phyloP scores from a whole-genome alignment of 2,888 invertebrate genomes.

The Paralinhomoeus sp. region DNA sequence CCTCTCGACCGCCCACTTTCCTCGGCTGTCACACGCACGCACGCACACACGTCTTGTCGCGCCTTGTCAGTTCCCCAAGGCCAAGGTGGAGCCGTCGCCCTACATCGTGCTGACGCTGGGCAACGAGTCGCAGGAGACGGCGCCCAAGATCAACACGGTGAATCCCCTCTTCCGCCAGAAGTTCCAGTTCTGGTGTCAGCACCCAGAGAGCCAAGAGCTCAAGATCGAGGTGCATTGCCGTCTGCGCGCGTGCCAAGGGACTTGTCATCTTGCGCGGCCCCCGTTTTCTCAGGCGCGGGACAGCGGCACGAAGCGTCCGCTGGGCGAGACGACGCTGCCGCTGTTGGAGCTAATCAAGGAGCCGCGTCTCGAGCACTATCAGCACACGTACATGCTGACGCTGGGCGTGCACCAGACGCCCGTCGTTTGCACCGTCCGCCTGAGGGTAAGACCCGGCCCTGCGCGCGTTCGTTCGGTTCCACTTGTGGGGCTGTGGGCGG shows the following conservation, averaged over 20 bases:
- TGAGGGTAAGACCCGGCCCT: slow-evolving; percentile 10
- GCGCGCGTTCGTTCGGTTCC: not conserved
- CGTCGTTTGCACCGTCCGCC: slow-evolving; percentile 18
- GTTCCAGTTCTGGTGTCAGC: slow-evolving; percentile 68
- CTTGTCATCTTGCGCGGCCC: not conserved
- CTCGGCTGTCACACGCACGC: too few species aligned
- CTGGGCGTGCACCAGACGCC: slow-evolving; percentile 20
- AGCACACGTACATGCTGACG: slow-evolving; percentile 17
- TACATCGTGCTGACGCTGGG: slow-evolving; percentile 56
- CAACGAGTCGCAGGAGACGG: slow-evolving; percentile 35
- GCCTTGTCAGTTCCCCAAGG: slow-evolving; percentile 18
- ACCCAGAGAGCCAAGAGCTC: slow-evolving; percentile 66
- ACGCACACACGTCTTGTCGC: too few species aligned
- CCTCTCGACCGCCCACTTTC: too few species aligned
- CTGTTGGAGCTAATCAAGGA: slow-evolving; percentile 15
- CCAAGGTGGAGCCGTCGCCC: slow-evolving; percentile 47
- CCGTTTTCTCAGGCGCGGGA: slow-evolving; percentile 17
- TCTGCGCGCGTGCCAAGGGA: not conserved
- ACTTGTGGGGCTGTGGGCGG: too few species aligned
- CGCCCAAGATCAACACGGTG: slow-evolving; percentile 38
- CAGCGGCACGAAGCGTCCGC: slow-evolving; percentile 14
- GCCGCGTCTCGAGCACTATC: slow-evolving; percentile 19
- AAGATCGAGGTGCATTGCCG: slow-evolving; percentile 39
- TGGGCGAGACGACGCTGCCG: slow-evolving; percentile 17
- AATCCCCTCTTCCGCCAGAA: slow-evolving; percentile 86